Base-by-base conservation (phyloP, 92 coral and sea anemone species). In the Anthopleura xanthogrammica region DNA sequence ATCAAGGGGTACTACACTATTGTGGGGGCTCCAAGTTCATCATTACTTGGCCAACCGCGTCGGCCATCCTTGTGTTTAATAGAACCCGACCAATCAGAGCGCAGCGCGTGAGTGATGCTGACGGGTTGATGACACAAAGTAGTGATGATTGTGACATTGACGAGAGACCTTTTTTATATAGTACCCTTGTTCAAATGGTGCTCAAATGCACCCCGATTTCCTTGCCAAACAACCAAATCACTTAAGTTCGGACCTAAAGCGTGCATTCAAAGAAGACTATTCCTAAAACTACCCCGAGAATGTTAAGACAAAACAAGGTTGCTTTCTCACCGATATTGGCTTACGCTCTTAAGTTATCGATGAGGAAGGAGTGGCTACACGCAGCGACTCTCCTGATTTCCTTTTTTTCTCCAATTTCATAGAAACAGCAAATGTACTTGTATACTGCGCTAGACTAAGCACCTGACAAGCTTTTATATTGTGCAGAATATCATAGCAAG, bases 41-140 rank as follows among this genome's bases (percentile, higher is more conserved):
- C 41, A 83, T 70, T 85, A 90, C 79, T 87, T 78, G 89, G 80
- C 94, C 90, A 88, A 88, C 88, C 92, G 94, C 87, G 88, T 78
- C 88, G 88, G 87, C 80, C 88, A 73, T 78, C 71, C 87, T 60
- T 86, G 36, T 85, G 86, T 88, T 89, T 50, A 76, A 83, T 36
- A 64, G 10, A 64, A 78, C 23, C 41, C 23, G 72, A 50, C 94
- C 94, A 91, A 91, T 91, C 94, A 88, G 75, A 79, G 48, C 42
- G 40, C 43, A 64, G 80, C 87, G n/a, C 78, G 73, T 43, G 74
- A 68, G 74, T 83, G 74, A 68, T 57, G 66, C 20, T 83, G 85
- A 83, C 85, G 84, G 90, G 77, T 87, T 83, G 85, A 90, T 86
- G 88, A 84, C 87, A 68, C 41, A 14, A 29, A 42, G 50, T 83